Evolutionary conservation across 2,888 invertebrate species (phyloP).

Genomic region (Lepetodrilus schrolli): DNA sequence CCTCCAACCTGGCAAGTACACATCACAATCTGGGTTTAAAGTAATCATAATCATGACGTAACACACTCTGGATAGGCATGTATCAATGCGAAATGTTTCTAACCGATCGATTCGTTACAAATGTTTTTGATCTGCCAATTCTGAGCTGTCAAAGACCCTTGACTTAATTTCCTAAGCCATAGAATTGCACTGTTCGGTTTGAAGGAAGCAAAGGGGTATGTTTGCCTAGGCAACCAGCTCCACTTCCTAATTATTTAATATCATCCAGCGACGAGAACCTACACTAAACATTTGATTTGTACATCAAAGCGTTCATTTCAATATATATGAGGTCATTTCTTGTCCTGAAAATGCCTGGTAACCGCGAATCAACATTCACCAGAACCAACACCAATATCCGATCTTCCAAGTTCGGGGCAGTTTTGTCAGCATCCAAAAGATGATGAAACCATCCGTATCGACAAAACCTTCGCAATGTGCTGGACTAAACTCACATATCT

Average conservation of each 20-base stretch:
- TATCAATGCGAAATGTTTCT: conserved; percentile 2
- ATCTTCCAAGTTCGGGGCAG: no score
- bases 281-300: conserved; percentile 19
- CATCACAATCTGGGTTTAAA: no score
- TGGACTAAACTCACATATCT: no score
- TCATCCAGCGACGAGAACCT: conserved; percentile 1
- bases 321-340: conserved; percentile 21
- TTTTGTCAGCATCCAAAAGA: no score
- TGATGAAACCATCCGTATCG: no score
- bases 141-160: conserved; percentile 24
- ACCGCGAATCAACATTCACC: neutral
- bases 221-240: conserved; percentile 3
- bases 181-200: conserved; percentile 2
- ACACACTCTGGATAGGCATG: no score
- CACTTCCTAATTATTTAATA: conserved; percentile 19
- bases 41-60: no score
- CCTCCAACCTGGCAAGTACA: no score
- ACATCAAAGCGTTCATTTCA: conserved; percentile 16
- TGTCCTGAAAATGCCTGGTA: neutral
- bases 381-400: conserved; percentile 5
- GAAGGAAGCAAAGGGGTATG: neutral
- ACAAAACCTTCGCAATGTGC: no score
- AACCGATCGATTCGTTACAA: neutral
- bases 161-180: conserved; percentile 26
- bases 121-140: conserved; percentile 22